Percentiles rank a stretch among this genome's conserved stretches.
These are phyloP conservation scores for Aricia agestis DNA, from an alignment of 1,140 invertebrate genomes.

Conservation along the genomic window DNA sequence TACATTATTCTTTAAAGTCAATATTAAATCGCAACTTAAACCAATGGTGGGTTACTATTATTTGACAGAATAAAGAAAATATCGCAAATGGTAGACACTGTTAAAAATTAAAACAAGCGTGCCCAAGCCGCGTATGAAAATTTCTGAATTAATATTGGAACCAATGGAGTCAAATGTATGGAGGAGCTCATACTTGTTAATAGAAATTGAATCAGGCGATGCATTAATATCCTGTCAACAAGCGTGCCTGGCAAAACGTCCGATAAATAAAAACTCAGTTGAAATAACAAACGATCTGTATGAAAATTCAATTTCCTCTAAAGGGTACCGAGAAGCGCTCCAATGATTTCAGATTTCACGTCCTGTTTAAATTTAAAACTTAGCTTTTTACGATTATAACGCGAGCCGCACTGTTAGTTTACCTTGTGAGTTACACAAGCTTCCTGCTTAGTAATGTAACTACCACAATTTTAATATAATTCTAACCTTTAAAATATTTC, in stretches of 20 bases:
- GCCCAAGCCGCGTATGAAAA: neutral
- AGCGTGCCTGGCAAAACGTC: constrained; percentile 54
- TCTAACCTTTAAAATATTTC: too few species aligned
- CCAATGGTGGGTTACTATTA: too few species aligned
- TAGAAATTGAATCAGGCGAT: constrained; percentile 60
- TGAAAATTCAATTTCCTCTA: constrained; percentile 72
- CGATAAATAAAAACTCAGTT: constrained; percentile 64
- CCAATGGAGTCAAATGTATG: constrained; percentile 34
- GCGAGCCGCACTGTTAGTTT: neutral
- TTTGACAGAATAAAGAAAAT: too few species aligned
- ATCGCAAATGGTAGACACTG: neutral
- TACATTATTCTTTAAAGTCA: too few species aligned
- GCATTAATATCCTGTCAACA: constrained; percentile 70
- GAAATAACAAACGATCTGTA: constrained; percentile 66
- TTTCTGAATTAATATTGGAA: constrained; percentile 23
- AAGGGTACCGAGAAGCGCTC: constrained; percentile 46
- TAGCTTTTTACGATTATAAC: neutral
- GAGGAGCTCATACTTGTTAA: constrained; percentile 41
- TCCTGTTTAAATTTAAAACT: constrained; percentile 14
- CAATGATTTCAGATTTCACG: constrained; percentile 34
- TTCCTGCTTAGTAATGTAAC: neutral
- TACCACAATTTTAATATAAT: too few species aligned
- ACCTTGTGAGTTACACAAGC: neutral
- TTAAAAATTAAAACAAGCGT: neutral
- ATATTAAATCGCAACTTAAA: too few species aligned